A percentile compares a stretch with the other conserved stretches of the same genome.
Evolutionary conservation across 1,140 invertebrate genomes (phyloP).

Genomic region (Lepidurus apus): DNA sequence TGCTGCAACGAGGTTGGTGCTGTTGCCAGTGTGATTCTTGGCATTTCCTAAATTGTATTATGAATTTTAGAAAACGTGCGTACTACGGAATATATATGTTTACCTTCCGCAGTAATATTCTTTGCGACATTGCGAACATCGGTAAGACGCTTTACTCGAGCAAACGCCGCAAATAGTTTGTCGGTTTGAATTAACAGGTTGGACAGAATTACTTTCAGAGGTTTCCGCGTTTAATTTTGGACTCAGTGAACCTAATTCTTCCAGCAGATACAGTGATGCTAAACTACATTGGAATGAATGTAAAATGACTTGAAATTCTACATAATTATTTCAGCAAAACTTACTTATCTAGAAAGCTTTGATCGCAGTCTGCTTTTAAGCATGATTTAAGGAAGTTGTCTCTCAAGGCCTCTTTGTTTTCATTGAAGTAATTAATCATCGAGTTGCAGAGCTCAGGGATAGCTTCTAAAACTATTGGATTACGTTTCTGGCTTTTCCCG

Average conservation of each 20-base stretch:
- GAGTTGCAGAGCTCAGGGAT: background rate
- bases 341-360: background rate
- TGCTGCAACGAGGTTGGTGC: background rate
- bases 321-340: background rate
- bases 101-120: constrained; percentile 15
- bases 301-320: background rate
- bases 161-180: background rate
- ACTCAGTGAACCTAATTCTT: background rate
- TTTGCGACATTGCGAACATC: background rate
- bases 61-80: background rate
- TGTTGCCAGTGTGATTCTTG: background rate
- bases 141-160: background rate
- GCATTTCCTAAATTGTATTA: background rate
- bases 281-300: background rate
- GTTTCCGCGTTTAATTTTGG: background rate
- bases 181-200: background rate
- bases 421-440: background rate
- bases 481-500: background rate
- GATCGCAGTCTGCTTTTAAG: background rate
- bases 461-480: background rate
- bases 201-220: background rate
- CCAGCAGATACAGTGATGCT: background rate
- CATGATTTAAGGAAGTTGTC: background rate
- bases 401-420: background rate
- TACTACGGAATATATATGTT: background rate